A percentile compares a stretch with the other conserved stretches of the same genome.
Evolutionary conservation across 2,113 vertebrate genomes (phyloP).

Genomic region (Macquaria ambigua): DNA sequence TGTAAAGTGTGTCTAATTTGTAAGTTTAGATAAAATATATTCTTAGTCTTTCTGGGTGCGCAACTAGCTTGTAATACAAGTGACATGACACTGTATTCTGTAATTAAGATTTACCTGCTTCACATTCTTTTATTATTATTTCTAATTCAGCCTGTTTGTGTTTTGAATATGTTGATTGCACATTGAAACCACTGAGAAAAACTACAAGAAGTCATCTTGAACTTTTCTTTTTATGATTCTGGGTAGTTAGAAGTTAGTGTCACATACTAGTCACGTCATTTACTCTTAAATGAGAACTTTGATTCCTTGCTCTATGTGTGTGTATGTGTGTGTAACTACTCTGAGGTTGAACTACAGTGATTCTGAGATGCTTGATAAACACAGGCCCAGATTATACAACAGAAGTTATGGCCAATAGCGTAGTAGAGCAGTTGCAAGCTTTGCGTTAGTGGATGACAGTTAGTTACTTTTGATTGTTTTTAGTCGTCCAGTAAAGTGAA

Average conservation of each 20-base stretch:
- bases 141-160: background rate
- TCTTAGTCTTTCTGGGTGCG: background rate
- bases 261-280: background rate
- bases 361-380: conserved; percentile 11
- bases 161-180: background rate
- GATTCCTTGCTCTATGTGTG: background rate
- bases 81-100: background rate
- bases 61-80: background rate
- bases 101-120: background rate
- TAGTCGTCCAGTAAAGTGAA: background rate
- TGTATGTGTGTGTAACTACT: background rate
- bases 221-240: background rate
- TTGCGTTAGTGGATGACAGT: background rate
- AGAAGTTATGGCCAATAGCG: background rate
- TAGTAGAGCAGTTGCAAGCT: background rate
- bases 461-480: background rate
- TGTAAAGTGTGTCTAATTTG: background rate
- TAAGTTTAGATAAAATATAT: background rate
- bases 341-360: background rate
- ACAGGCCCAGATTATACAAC: background rate
- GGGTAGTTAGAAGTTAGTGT: too few species aligned
- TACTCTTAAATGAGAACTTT: background rate
- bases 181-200: background rate
- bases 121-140: background rate
- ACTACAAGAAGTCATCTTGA: background rate